These are phyloP conservation scores for Gopherus flavomarginatus DNA, from an alignment of 2,113 vertebrate species.

Conservation along the genomic window DNA sequence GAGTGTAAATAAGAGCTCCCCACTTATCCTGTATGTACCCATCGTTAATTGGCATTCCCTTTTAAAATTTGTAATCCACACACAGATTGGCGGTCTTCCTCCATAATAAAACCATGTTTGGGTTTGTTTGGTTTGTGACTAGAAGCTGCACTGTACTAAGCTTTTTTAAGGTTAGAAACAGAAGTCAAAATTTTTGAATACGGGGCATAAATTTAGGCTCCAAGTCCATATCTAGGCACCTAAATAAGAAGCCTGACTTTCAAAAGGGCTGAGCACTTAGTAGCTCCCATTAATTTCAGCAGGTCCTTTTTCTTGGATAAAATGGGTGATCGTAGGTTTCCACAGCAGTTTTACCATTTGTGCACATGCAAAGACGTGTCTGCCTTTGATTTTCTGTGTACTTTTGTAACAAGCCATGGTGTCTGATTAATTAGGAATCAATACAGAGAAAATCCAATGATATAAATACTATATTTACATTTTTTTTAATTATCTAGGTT, in stretches of 20 bases:
- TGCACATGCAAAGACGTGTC: neutral
- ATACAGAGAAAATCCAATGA: neutral
- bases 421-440: neutral
- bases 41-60: neutral
- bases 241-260: neutral
- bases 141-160: neutral
- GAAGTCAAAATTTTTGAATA: neutral
- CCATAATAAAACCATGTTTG: neutral
- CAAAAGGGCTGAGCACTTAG: neutral
- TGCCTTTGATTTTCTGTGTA: slow-evolving; percentile 4
- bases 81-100: neutral
- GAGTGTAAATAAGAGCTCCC: neutral
- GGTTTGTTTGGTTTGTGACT: neutral
- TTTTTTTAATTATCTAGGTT: neutral
- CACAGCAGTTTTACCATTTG: neutral
- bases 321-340: neutral
- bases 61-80: neutral
- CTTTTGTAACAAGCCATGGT: neutral
- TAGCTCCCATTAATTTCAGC: neutral
- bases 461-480: neutral
- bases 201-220: neutral
- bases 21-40: neutral
- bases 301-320: neutral
- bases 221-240: neutral
- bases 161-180: neutral